Base-by-base conservation (phyloP, 2,797 vertebrate genomes). In the Echeneis naucrates region DNA sequence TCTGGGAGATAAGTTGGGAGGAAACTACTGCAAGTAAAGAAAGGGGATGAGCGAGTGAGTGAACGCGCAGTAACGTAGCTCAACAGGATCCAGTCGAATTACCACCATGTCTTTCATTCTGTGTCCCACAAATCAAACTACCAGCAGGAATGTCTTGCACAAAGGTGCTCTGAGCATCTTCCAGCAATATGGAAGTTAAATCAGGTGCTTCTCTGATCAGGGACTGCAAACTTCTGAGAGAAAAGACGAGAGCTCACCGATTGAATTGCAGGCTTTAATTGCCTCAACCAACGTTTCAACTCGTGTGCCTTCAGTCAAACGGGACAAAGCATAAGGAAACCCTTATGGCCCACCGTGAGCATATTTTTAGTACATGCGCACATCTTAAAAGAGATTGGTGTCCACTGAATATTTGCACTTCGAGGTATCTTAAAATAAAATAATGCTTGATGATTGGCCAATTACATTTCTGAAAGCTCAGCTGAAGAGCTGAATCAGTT, bases 361-460 rank as follows among this genome's bases (percentile, higher is more conserved):
- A 24, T 47, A 17, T 48, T 30, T n/a, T n/a, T n/a, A n/a, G 44
- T 5, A 38, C 42, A 52, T n/a, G 42, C 75, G 48, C 44, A 40
- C 53, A 56, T 64, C 35, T 74, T 64, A 55, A 59, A 45, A 45
- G 24, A 21, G 61, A 33, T 32, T 35, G 53, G 74, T 65, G 77
- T 38, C 40, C 50, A 30, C 48, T 8, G 52, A 17, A 27, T 52
- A 37, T 51, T 70, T 37, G 45, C 23, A 65, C 56, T 64, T 30
- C 16, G 16, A 58, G 24, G 30, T 6, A 53, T 47, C 67, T 77
- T 59, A 72, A 68, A 76, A 75, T 75, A 38, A 73, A 83, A 85
- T 72, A 78, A 56, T 53, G 82, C n/a, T n/a, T n/a, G 75, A 59
- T 81, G 67, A 82, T 79, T n/a, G n/a, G 75, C 52, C 66, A 30